Base-by-base conservation (phyloP, 2,797 vertebrate genomes). In the Xenentodon cancila region DNA sequence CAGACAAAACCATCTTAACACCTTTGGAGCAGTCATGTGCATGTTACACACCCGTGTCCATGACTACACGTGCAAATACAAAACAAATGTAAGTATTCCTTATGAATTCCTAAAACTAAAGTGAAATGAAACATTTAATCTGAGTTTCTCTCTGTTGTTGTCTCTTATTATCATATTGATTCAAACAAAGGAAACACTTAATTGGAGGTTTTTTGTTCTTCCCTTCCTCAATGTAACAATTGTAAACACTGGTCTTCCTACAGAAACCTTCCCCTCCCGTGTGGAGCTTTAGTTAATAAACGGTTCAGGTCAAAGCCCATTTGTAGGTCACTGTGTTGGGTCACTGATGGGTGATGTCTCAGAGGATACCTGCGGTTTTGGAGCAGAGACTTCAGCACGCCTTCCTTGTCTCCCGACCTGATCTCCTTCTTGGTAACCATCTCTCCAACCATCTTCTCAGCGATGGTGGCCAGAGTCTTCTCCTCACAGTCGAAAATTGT, bases 401-500 rank as follows among this genome's bases (percentile, higher is more conserved):
- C 87, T 0, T 95, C 94, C 1, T 73, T 67, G 87, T 97, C 90
- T 15, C 89, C 81, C 0, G 94, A 88, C 55, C 90, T 91, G 72
- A 99, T 88, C 86, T 93, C 95, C 59, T 92, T 94, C 73, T 95
- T 94, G 0, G 82, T 94, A 62, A 97, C 91, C 85, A 98, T 88
- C 85, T 94, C 85, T 9, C 91, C 92, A 6, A 96, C 92, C 44
- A 99, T 82, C 69, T 92, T 83, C 44, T 93, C 91, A 21, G 89
- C 82, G 3, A 97, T 90, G 62, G 87, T 89, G 0, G 91, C 79
- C 79, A 97, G 62, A 0, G 88, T 95, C 19, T 6, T 84, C 88
- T 95, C 96, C 0, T 79, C 85, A 59, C 94, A 89, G 52, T 95
- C 90, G 7, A 98, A 87, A 50, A 99, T 87, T 3, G 94, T 69